Percentiles rank a stretch among this genome's conserved stretches.
Conservation (phyloP, 1,140 invertebrate genomes). For the Aphelinus atriplicis region DNA sequence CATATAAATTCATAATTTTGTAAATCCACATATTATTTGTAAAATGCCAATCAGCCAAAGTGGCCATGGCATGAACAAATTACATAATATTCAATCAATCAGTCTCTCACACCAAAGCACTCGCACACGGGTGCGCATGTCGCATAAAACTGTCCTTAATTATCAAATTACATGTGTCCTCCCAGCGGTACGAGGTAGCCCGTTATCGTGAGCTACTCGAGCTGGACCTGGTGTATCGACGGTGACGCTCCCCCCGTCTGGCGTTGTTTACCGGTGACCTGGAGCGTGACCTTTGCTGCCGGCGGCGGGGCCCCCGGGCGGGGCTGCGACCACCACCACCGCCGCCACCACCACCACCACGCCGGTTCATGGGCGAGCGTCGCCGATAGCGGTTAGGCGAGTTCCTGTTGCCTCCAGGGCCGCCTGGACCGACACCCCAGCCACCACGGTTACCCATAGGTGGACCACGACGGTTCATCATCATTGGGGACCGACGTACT, state of each 20-base stretch:
- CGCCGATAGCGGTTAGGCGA: slow-evolving; percentile 69
- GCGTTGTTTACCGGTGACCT: slow-evolving; percentile 69
- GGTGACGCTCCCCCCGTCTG: slow-evolving; percentile 67
- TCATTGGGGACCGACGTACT: slow-evolving; percentile 72
- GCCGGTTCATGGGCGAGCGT: slow-evolving; percentile 73
- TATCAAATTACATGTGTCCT: too few species aligned
- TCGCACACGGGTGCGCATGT: too few species aligned
- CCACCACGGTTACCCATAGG: slow-evolving; percentile 66
- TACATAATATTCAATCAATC: too few species aligned
- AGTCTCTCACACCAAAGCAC: too few species aligned
- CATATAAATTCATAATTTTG: too few species aligned
- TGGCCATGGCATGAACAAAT: too few species aligned
- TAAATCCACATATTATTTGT: too few species aligned
- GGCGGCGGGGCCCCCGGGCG: slow-evolving; percentile 64
- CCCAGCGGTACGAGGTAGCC: too few species aligned
- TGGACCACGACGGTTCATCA: slow-evolving; percentile 69
- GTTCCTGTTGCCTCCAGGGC: slow-evolving; percentile 53
- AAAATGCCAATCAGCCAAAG: too few species aligned
- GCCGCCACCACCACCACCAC: slow-evolving; percentile 42
- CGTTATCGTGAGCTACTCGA: slow-evolving; percentile 81
- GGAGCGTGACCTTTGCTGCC: slow-evolving; percentile 71
- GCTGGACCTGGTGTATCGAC: slow-evolving; percentile 82
- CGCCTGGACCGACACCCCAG: slow-evolving; percentile 43
- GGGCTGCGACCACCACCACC: slow-evolving; percentile 66
- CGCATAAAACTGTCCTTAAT: too few species aligned